phyloP scores from a whole-genome alignment of 2,797 vertebrate genomes.

The Arctocebus calabarensis region DNA sequence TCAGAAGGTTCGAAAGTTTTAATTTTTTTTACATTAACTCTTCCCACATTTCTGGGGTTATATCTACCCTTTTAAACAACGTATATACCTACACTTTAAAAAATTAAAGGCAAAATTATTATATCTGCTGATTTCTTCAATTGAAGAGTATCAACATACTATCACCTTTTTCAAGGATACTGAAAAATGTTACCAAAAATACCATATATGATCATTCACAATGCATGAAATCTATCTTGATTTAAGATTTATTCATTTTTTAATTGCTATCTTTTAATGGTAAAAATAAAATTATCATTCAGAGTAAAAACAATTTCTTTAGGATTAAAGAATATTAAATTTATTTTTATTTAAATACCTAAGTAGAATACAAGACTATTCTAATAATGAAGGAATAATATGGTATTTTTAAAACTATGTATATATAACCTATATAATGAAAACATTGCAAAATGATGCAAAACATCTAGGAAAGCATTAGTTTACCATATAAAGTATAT shows the following conservation, averaged over 20 bases:
- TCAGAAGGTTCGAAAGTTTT: neutral
- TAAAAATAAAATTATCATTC: conserved; percentile 16
- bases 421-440: conserved; percentile 52
- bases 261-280: conserved; percentile 1
- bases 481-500: conserved; percentile 48
- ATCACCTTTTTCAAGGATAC: conserved; percentile 61
- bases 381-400: conserved; percentile 40
- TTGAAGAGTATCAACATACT: conserved; percentile 51
- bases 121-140: conserved; percentile 9
- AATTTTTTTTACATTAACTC: conserved; percentile 23
- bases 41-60: conserved; percentile 37
- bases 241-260: conserved; percentile 40
- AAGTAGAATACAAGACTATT: neutral
- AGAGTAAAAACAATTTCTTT: conserved; percentile 49
- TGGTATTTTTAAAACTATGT: conserved; percentile 44
- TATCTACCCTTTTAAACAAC: neutral
- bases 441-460: conserved; percentile 62
- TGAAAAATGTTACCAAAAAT: conserved; percentile 64
- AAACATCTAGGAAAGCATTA: conserved; percentile 38
- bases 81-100: neutral
- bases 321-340: conserved; percentile 18
- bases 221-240: conserved; percentile 26
- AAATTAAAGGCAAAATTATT: conserved; percentile 51
- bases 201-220: conserved; percentile 33
- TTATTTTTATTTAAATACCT: neutral